A percentile compares a stretch with the other conserved stretches of the same genome.
Conservation (phyloP, 1,140 invertebrate genomes). For the Drosophila takahashii region DNA sequence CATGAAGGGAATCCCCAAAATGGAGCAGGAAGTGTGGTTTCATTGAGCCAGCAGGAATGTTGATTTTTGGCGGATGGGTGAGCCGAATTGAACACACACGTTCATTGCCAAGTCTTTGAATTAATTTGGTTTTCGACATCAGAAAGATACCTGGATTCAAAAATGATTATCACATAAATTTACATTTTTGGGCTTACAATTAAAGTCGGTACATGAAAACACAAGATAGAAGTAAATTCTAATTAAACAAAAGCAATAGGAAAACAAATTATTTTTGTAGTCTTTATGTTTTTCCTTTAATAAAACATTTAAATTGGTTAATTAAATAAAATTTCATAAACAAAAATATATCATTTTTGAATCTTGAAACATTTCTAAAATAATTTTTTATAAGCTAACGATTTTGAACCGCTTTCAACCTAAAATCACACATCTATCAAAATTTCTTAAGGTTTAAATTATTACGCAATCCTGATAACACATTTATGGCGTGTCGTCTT, state of each 20-base stretch:
- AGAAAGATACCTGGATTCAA: background rate
- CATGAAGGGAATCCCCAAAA: conserved; percentile 31
- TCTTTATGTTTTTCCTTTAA: too few species aligned
- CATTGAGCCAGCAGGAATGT: conserved; percentile 17
- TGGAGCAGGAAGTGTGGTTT: background rate
- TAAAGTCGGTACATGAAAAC: background rate
- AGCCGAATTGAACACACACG: conserved; percentile 5
- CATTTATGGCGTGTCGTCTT: conserved; percentile 18
- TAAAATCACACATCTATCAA: conserved; percentile 3
- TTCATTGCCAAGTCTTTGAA: conserved; percentile 7
- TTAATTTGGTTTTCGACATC: conserved; percentile 22
- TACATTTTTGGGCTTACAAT: background rate
- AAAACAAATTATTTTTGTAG: too few species aligned
- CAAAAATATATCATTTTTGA: too few species aligned
- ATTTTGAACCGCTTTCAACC: background rate
- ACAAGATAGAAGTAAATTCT: background rate
- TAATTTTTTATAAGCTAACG: too few species aligned
- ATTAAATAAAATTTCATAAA: too few species aligned
- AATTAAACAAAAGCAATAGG: too few species aligned
- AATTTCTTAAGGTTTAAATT: conserved; percentile 5
- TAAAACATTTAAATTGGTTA: too few species aligned
- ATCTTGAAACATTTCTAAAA: too few species aligned
- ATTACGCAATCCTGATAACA: conserved; percentile 42
- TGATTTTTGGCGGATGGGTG: background rate
- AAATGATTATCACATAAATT: background rate